phyloP scores from a whole-genome alignment of 2,113 vertebrate genomes.

The Arenaria interpres region DNA sequence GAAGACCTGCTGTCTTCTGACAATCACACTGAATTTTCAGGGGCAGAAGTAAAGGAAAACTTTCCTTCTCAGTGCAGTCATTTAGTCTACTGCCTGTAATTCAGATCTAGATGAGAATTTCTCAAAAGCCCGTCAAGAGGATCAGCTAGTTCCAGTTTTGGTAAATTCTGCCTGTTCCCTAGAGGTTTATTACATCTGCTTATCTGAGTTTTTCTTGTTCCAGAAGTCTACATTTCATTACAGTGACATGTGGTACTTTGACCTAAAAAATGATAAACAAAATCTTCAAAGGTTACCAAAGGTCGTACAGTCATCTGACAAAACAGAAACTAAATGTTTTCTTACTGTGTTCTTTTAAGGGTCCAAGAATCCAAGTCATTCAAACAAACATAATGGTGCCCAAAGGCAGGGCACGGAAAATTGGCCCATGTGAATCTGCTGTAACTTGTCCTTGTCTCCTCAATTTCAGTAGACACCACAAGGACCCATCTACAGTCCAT shows the following conservation, averaged over 20 bases:
- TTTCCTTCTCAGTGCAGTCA: background rate
- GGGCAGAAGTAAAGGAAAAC: background rate
- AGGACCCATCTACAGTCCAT: background rate
- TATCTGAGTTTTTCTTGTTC: background rate
- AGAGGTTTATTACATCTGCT: background rate
- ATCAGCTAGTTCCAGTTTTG: background rate
- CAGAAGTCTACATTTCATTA: constrained; percentile 6
- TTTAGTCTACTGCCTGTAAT: background rate
- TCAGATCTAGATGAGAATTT: background rate
- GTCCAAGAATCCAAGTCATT: background rate
- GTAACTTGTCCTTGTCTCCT: background rate
- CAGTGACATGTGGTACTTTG: background rate
- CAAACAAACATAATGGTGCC: background rate
- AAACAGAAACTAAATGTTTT: background rate
- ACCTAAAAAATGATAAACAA: background rate
- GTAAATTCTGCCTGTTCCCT: background rate
- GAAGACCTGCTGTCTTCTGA: background rate
- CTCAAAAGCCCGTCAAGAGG: background rate
- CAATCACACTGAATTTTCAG: background rate
- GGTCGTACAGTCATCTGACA: background rate
- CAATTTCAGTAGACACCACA: background rate
- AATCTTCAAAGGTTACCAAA: background rate
- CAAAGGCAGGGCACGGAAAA: background rate
- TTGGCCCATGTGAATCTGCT: background rate
- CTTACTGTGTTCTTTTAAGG: background rate